Conservation (phyloP, 1,140 invertebrate genomes). For the Centruroides sculpturatus region DNA sequence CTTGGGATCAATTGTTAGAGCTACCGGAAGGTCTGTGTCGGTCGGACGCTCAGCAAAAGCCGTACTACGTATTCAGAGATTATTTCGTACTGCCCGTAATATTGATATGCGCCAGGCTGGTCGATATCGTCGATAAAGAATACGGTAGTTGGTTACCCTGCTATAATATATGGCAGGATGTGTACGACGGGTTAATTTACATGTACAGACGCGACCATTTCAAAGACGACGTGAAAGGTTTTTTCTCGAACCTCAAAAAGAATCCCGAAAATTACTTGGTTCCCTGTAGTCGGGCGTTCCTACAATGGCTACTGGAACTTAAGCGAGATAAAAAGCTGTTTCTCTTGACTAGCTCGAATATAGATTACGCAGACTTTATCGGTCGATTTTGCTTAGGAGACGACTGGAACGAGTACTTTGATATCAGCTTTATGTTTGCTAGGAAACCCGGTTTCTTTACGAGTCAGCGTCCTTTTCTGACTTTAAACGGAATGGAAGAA, state of each 20-base stretch:
- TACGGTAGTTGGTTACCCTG: conserved; percentile 26
- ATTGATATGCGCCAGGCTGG: conserved; percentile 50
- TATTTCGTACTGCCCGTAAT: conserved; percentile 57
- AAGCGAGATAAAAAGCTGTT: conserved; percentile 44
- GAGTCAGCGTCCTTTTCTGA: conserved; percentile 39
- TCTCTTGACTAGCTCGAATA: conserved; percentile 58
- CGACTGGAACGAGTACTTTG: conserved; percentile 56
- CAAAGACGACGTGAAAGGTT: conserved; percentile 36
- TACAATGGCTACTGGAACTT: conserved; percentile 46
- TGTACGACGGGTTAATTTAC: conserved; percentile 42
- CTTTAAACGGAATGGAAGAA: conserved; percentile 18
- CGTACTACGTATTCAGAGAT: conserved; percentile 51
- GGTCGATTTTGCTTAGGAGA: conserved; percentile 47
- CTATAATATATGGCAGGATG: conserved; percentile 50
- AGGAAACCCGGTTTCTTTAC: conserved; percentile 64
- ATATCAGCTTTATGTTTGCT: conserved; percentile 52
- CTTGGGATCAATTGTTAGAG: conserved; percentile 37
- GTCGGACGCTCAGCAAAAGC: conserved; percentile 35
- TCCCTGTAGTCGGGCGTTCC: conserved; percentile 39
- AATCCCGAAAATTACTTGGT: conserved; percentile 48
- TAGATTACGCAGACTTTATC: conserved; percentile 52
- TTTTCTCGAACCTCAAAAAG: conserved; percentile 44
- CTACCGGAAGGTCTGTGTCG: conserved; percentile 37
- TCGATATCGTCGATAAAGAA: conserved; percentile 49
- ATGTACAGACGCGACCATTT: conserved; percentile 50